Evolutionary conservation across 2,797 vertebrate species (phyloP), one percentile per base, ranked within the genome.

Genomic region (Syndactyla subalaris): DNA sequence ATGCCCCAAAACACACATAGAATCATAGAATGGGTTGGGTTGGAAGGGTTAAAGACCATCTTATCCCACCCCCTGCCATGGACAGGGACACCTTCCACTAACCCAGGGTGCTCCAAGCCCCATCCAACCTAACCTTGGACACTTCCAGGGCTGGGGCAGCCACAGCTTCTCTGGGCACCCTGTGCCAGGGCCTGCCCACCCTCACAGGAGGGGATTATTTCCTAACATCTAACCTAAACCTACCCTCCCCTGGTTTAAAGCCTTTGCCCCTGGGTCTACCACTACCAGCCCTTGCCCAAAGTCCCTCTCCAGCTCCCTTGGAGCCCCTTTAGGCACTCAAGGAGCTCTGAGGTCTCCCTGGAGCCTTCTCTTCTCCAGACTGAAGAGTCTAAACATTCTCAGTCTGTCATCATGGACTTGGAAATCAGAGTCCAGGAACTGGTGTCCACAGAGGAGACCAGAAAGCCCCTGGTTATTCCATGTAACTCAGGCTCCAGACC

Each of bases 11-110:
- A 29, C 6, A n/a, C 34, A 27, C 41, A 55, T 1, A 9, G 30
- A 52, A 11, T 39, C 39, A 13, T 1, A 16, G 70, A 39, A 52
- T 4, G 9, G 18, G 27, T 41, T 68, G 18, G 10, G 8, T 32
- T 41, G 12, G 22, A 62, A 41, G 18, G 2, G 5, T 38, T 29
- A 3, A 61, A 59, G 8, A 1, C 3, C 20, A 21, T 26, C 4
- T 11, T 1, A 1, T 26, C 0, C 43, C 36, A 38, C 1, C 7
- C 12, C 12, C 22, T 3, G 26, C 55, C 32, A n/a, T 4, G 41
- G 1, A 0, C 18, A 75, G 41, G 10, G 27, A 4, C 63, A 24
- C 7, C 48, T 70, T 1, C 48, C 36, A 43, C 8, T 1, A 0
- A 2, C 32, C 30, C 62, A 61, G 68, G 9, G 0, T 46, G 24